phyloP scores from a whole-genome alignment of 2,113 vertebrate genomes.

The Scophthalmus maximus region DNA sequence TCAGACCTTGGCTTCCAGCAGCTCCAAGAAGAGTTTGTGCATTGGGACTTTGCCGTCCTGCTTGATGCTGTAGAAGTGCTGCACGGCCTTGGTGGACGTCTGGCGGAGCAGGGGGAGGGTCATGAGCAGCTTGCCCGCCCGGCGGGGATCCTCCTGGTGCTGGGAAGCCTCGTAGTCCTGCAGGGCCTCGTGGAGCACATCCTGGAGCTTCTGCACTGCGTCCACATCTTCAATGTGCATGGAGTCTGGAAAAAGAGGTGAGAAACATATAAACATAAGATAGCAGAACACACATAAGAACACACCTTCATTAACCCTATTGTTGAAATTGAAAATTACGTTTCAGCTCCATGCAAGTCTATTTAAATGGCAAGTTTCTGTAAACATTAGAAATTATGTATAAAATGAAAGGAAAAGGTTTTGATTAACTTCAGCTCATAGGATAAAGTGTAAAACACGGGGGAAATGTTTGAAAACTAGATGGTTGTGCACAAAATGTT shows the following conservation, averaged over 20 bases:
- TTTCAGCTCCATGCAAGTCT: too few relatives aligned
- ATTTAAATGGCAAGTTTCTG: too few relatives aligned
- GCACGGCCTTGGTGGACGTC: conserved; percentile 98
- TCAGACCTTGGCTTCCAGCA: conserved; percentile 99
- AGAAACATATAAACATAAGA: neutral
- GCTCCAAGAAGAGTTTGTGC: conserved; percentile 99
- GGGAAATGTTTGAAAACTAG: too few relatives aligned
- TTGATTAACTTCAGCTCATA: too few relatives aligned
- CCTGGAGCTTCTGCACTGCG: conserved; percentile 98
- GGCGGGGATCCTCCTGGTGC: conserved; percentile 95
- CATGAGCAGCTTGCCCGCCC: conserved; percentile 98
- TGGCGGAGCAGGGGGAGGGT: conserved; percentile 96
- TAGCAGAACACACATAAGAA: neutral
- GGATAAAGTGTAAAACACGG: too few relatives aligned
- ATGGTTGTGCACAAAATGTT: too few relatives aligned
- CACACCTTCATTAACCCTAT: too few relatives aligned
- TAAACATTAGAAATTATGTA: too few relatives aligned
- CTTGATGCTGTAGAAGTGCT: conserved; percentile 99
- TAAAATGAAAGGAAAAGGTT: too few relatives aligned
- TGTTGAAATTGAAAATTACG: too few relatives aligned
- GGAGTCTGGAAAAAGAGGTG: conserved; percentile 85
- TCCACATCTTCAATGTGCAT: conserved; percentile 99
- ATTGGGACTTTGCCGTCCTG: conserved; percentile 99
- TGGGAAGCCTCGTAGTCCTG: conserved; percentile 97
- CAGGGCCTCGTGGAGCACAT: conserved; percentile 97